phyloP scores from a whole-genome alignment of 2,113 vertebrate species.

The Amblyopsis rosae region DNA sequence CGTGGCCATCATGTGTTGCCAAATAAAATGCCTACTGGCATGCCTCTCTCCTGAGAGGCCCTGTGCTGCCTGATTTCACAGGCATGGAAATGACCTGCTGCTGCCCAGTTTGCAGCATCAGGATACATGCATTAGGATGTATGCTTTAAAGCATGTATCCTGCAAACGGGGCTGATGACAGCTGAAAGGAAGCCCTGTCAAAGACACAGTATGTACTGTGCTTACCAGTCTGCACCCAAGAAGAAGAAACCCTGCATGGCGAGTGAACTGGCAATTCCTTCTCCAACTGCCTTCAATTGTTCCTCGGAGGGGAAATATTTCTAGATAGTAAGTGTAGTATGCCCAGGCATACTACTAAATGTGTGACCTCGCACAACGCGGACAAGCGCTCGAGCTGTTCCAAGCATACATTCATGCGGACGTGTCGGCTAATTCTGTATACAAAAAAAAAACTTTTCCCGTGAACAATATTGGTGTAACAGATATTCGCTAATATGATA shows the following conservation, averaged over 20 bases:
- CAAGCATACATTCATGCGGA: too few species aligned
- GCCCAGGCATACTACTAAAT: too few species aligned
- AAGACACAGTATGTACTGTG: not conserved
- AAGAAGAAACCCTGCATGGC: not conserved
- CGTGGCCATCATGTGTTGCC: conserved; percentile 50
- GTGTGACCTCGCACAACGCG: too few species aligned
- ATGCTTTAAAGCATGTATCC: conserved; percentile 15
- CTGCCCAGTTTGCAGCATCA: conserved; percentile 12
- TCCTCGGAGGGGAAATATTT: too few species aligned
- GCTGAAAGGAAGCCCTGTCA: conserved; percentile 18
- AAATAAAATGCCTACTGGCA: conserved; percentile 58
- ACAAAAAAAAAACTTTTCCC: too few species aligned
- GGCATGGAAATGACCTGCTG: conserved; percentile 40
- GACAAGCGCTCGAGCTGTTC: too few species aligned
- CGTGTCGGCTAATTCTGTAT: too few species aligned
- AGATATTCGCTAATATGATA: too few species aligned
- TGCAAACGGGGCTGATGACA: conserved; percentile 3
- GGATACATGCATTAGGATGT: conserved; percentile 21
- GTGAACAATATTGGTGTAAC: too few species aligned
- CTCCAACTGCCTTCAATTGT: not conserved
- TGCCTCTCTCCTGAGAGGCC: conserved; percentile 34
- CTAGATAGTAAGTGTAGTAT: too few species aligned
- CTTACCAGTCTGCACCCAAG: not conserved
- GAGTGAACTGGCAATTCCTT: conserved; percentile 24
- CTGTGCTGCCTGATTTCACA: conserved; percentile 35